Percentiles rank a stretch among this genome's conserved stretches.
These are phyloP conservation scores for Cheirogaleus major DNA, from an alignment of 2,797 vertebrate genomes.

Conservation along the genomic window DNA sequence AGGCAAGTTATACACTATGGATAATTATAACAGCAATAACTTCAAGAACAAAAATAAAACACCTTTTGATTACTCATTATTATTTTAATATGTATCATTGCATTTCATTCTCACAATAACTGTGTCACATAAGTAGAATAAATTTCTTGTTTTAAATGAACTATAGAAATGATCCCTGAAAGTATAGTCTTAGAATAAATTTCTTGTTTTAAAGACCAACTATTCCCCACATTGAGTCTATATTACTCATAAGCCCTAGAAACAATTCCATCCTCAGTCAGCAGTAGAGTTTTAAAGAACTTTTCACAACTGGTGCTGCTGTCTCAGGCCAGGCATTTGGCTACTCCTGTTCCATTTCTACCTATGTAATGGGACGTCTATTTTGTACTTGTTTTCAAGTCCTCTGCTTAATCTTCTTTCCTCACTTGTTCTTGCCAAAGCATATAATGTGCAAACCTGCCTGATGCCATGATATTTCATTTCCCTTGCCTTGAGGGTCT, in stretches of 20 bases:
- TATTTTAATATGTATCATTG: not conserved
- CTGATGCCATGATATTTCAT: too few relatives aligned
- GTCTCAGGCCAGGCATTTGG: not conserved
- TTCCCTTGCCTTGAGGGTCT: not conserved
- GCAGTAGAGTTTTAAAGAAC: not conserved
- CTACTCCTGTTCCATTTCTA: not conserved
- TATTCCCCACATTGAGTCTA: not conserved
- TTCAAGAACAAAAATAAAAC: constrained; percentile 27
- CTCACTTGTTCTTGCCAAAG: not conserved
- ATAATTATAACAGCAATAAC: constrained; percentile 6
- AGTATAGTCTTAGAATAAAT: not conserved
- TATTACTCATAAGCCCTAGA: not conserved
- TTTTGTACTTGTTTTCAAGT: not conserved
- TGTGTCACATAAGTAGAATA: not conserved
- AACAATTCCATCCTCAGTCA: not conserved
- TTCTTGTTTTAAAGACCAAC: not conserved
- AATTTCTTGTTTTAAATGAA: not conserved
- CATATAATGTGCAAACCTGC: not conserved
- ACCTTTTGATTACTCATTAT: not conserved
- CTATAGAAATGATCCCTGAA: too few relatives aligned
- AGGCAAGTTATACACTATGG: not conserved
- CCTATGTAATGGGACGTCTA: not conserved
- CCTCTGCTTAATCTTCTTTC: not conserved
- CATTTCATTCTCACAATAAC: not conserved
- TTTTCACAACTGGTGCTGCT: not conserved